phyloP scores from a whole-genome alignment of 2,888 invertebrate species.

The Tribolium freemani region DNA sequence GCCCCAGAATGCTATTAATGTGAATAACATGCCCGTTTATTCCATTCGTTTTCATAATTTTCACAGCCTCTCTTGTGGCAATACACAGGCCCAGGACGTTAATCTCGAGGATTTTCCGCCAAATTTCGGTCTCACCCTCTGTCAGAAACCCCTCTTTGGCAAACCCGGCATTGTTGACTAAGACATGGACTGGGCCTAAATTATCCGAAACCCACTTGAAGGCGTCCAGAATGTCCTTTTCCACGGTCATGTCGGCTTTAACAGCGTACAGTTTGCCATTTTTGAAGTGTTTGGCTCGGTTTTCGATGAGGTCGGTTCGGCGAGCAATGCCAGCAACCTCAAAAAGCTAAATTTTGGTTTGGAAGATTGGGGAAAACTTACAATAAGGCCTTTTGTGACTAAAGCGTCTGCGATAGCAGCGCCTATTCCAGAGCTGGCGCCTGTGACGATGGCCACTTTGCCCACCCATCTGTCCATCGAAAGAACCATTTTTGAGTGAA shows the following conservation, averaged over 20 bases:
- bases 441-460: slow-evolving; percentile 13
- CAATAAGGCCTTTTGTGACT: slow-evolving; percentile 1
- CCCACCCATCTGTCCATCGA: slow-evolving; percentile 15
- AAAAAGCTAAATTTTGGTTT: background rate
- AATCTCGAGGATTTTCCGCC: slow-evolving; percentile 49
- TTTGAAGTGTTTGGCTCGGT: slow-evolving; percentile 48
- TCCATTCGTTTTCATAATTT: slow-evolving; percentile 48
- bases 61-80: slow-evolving; percentile 51
- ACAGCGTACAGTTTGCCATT: slow-evolving; percentile 59
- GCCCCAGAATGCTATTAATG: slow-evolving; percentile 53
- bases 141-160: slow-evolving; percentile 47
- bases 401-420: slow-evolving; percentile 1
- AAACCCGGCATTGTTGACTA: slow-evolving; percentile 66
- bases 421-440: slow-evolving; percentile 18
- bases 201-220: slow-evolving; percentile 61
- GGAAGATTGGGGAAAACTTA: background rate
- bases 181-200: slow-evolving; percentile 61
- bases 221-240: slow-evolving; percentile 58
- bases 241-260: slow-evolving; percentile 62
- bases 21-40: slow-evolving; percentile 55
- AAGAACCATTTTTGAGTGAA: slow-evolving; percentile 3
- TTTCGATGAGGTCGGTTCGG: slow-evolving; percentile 49
- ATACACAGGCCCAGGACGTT: slow-evolving; percentile 51
- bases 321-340: slow-evolving; percentile 56
- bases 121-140: slow-evolving; percentile 52